phyloP scores from a whole-genome alignment of 2,888 invertebrate species.

The Pristionchus entomophagus region DNA sequence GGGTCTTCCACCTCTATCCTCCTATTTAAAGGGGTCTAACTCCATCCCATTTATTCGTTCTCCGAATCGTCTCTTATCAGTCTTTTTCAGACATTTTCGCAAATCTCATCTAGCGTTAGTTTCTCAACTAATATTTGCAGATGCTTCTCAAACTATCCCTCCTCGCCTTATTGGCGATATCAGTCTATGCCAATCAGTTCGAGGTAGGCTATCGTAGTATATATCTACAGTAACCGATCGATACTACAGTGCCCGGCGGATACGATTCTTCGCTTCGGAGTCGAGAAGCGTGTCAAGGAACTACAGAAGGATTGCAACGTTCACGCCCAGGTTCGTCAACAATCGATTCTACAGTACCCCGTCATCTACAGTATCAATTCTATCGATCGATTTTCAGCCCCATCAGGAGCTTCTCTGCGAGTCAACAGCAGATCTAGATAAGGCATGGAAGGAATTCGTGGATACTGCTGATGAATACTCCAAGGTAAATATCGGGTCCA shows the following conservation, averaged over 20 bases:
- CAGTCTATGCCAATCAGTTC: conserved; percentile 14
- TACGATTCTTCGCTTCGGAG: conserved; percentile 63
- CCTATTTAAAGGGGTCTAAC: neutral
- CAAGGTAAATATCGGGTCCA: conserved; percentile 44
- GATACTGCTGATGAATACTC: conserved; percentile 58
- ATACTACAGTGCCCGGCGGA: conserved; percentile 59
- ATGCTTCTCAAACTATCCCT: conserved; percentile 15
- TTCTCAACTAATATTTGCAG: neutral
- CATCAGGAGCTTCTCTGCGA: conserved; percentile 49
- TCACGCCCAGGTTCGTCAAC: neutral
- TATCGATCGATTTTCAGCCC: conserved; percentile 26
- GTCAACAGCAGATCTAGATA: conserved; percentile 56
- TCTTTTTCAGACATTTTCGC: neutral
- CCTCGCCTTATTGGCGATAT: neutral
- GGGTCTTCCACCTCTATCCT: neutral
- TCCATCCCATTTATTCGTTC: neutral
- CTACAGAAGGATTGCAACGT: conserved; percentile 57
- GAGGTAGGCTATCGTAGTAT: neutral
- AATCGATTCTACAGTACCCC: neutral
- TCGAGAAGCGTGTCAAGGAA: conserved; percentile 61
- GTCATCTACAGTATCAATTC: too few species aligned
- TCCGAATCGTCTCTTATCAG: neutral
- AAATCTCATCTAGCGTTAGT: neutral
- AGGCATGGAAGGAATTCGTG: conserved; percentile 61
- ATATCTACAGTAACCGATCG: neutral